Evolutionary conservation across 2,113 vertebrate species (phyloP).

Genomic region (Elephas maximus): DNA sequence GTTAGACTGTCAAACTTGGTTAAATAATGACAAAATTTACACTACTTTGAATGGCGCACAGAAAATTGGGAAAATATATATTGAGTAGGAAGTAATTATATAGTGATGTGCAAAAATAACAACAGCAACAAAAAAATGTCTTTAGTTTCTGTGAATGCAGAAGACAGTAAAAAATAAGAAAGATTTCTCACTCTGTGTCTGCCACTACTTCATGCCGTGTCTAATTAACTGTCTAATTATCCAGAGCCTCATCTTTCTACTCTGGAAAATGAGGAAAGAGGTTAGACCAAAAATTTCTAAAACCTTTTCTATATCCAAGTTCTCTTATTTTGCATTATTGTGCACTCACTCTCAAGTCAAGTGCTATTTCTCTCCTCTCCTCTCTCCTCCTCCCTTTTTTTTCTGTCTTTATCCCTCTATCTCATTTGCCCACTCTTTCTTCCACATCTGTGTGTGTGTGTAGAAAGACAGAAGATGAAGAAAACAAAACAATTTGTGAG

Average conservation of each 20-base stretch:
- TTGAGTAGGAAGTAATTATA: background rate
- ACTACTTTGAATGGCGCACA: background rate
- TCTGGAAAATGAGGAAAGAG: background rate
- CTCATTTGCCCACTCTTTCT: background rate
- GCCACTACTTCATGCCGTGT: background rate
- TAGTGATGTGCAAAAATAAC: background rate
- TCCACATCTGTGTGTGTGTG: background rate
- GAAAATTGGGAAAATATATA: background rate
- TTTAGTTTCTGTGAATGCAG: background rate
- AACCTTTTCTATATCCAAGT: background rate
- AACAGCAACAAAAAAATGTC: background rate
- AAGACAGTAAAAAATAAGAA: background rate
- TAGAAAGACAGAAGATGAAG: background rate
- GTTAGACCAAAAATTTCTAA: background rate
- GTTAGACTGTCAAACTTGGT: background rate
- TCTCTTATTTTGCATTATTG: background rate
- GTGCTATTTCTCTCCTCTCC: background rate
- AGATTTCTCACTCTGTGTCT: background rate
- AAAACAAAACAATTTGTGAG: background rate
- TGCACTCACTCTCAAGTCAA: background rate
- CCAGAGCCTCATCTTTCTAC: background rate
- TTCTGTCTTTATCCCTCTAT: background rate
- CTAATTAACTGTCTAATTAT: background rate
- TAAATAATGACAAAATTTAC: constrained; percentile 24
- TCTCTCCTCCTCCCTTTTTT: background rate